Base-by-base conservation (phyloP, 2,888 invertebrate genomes). In the Eupithecia vulgata region DNA sequence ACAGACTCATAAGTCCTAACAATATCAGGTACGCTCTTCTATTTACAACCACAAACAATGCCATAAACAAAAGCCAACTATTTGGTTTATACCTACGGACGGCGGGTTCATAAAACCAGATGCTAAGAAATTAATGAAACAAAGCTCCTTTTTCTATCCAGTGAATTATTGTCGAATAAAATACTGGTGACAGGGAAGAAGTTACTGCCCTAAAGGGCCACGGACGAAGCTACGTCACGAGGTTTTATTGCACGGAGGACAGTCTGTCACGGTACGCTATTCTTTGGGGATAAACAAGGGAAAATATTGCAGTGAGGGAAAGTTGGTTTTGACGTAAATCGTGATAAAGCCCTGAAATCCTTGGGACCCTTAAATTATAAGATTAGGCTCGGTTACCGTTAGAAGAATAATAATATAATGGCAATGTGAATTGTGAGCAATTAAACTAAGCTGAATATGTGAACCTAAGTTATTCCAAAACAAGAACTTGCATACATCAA, bases 241-340 rank as follows among this genome's bases (percentile, higher is more conserved):
- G 91, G 89, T 92, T 92, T 92, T 92, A 92, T 92, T 92, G 91
- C 89, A 90, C 89, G 89, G 91, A 88, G 87, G 65, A 65, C 40
- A 65, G 65, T 65, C 83, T 82, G 85, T 86, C 85, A 84, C 83
- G 83, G 81, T 82, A 84, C 83, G 83, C 81, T 82, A 85, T 84
- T 84, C 89, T 87, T 86, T 81, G 81, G 86, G 86, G 85, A 86
- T 80, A 83, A 84, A 84, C 82, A 81, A 84, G 79, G 83, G 87
- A 84, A 88, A 86, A 89, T 88, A 87, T 83, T 84, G 84, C 83
- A 82, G 79, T 75, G 80, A 85, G 82, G 85, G 83, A 84, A 78
- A 73, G 75, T 74, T 75, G 62, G 76, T 76, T 77, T 75, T 78
- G 77, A 78, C 77, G 79, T 78, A 78, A 77, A 78, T 76, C 72